A percentile compares a stretch with the other conserved stretches of the same genome.
Evolutionary conservation across 1,140 invertebrate genomes (phyloP).

Genomic region (Brachionus paranguensis): DNA sequence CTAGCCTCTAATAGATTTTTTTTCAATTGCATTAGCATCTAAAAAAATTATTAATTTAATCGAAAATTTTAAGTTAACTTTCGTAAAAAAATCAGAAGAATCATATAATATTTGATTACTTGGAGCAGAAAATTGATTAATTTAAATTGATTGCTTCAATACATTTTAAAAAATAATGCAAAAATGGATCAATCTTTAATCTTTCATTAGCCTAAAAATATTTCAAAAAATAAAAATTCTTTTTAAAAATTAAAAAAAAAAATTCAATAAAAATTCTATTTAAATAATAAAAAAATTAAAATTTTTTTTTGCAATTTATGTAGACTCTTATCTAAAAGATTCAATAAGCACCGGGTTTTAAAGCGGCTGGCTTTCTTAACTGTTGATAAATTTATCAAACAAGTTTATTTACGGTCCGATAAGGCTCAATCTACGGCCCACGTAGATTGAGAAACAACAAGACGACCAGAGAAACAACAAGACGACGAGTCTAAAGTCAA

Average conservation of each 20-base stretch:
- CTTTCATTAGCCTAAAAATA: not conserved
- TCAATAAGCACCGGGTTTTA: not conserved
- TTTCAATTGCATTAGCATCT: conserved; percentile 6
- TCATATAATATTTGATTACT: not conserved
- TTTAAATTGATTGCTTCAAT: not conserved
- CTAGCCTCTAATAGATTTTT: not conserved
- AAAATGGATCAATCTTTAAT: not conserved
- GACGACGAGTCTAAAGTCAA: too few species aligned
- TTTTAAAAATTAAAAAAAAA: not conserved
- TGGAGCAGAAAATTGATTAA: not conserved
- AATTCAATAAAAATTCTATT: not conserved
- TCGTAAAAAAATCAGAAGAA: not conserved
- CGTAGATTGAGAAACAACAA: too few species aligned
- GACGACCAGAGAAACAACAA: too few species aligned
- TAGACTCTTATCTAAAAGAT: not conserved
- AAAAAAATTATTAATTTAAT: not conserved
- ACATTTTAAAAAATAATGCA: not conserved
- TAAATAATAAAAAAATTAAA: not conserved
- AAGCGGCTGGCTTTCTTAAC: not conserved
- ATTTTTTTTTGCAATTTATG: not conserved
- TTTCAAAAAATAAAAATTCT: too few species aligned
- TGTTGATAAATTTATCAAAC: not conserved
- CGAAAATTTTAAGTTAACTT: not conserved
- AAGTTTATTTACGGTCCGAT: not conserved
- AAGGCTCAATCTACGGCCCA: not conserved